Evolutionary conservation across 2,797 vertebrate genomes (phyloP).

Genomic region (Betta splendens): DNA sequence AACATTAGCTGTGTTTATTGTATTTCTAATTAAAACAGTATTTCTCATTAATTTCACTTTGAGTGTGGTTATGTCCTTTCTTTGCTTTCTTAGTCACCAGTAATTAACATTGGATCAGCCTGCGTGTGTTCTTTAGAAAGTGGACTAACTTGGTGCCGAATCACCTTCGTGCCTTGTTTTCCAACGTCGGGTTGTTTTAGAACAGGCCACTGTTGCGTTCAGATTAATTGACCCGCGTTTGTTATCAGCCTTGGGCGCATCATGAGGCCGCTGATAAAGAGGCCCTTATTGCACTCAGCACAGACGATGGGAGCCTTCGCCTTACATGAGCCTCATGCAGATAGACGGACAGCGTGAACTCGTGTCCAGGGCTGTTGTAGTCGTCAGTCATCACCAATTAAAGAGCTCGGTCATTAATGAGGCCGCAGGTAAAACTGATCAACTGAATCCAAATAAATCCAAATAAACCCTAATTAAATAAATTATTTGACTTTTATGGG

Average conservation of each 20-base stretch:
- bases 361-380: neutral
- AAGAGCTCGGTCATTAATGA: neutral
- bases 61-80: neutral
- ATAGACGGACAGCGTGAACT: constrained; percentile 22
- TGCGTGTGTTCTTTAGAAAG: neutral
- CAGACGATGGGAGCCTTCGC: constrained; percentile 14
- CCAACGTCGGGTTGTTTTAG: neutral
- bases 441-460: too few species aligned
- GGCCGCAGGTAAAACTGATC: neutral
- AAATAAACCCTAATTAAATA: too few species aligned
- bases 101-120: neutral
- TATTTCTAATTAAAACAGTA: constrained; percentile 66
- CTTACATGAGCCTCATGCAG: constrained; percentile 13
- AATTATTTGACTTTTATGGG: too few species aligned
- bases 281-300: constrained; percentile 20
- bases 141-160: neutral
- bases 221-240: neutral
- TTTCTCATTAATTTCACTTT: constrained; percentile 16
- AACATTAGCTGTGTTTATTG: constrained; percentile 50
- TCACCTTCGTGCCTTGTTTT: neutral
- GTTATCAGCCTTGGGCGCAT: constrained; percentile 43
- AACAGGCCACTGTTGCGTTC: neutral
- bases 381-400: constrained; percentile 1
- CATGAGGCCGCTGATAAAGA: constrained; percentile 60
- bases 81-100: neutral